Evolutionary conservation across 1,140 invertebrate genomes (phyloP).

Genomic region (Acyrthosiphon pisum): DNA sequence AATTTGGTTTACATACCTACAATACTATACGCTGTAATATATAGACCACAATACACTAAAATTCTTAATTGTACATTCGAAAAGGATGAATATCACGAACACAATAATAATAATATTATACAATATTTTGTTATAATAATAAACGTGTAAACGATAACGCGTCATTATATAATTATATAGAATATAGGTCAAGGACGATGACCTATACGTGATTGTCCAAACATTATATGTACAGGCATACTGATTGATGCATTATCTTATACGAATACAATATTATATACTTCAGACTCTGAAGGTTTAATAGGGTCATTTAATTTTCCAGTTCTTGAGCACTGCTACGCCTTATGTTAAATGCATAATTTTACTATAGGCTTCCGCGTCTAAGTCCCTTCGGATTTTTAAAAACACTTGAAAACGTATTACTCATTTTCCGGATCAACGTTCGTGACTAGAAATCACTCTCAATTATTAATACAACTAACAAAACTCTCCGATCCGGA

Average conservation of each 20-base stretch:
- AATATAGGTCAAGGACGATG: neutral
- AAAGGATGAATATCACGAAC: neutral
- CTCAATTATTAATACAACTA: neutral
- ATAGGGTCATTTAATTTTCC: neutral
- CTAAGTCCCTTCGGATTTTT: neutral
- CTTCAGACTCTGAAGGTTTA: neutral
- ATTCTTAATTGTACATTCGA: neutral
- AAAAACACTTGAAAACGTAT: neutral
- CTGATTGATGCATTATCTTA: neutral
- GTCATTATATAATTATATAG: neutral
- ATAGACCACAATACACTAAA: neutral
- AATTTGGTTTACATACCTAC: neutral
- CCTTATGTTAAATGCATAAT: neutral
- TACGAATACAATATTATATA: neutral
- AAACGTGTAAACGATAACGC: neutral
- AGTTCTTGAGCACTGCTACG: neutral
- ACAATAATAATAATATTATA: neutral
- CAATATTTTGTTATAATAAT: neutral
- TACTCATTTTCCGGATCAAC: neutral
- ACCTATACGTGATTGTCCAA: constrained; percentile 10
- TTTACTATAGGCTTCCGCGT: neutral
- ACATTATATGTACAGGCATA: neutral
- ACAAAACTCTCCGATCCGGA: neutral
- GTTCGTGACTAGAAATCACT: neutral
- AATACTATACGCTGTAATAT: neutral